phyloP scores from a whole-genome alignment of 2,113 vertebrate genomes.

The Dendrocopos noguchii region DNA sequence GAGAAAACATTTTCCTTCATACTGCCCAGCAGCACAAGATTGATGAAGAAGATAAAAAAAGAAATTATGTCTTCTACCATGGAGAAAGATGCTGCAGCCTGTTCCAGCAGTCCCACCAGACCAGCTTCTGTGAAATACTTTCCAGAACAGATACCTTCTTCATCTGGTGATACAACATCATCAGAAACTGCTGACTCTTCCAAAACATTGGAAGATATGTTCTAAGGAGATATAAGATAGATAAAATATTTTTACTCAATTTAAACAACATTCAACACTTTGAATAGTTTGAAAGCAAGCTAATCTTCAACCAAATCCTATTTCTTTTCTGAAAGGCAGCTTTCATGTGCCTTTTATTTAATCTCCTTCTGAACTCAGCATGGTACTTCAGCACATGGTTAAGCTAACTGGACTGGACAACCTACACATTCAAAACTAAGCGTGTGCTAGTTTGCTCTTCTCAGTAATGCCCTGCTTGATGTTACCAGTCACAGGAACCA shows the following conservation, averaged over 20 bases:
- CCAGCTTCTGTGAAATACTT: conserved; percentile 98
- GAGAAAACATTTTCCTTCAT: not conserved
- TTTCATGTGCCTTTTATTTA: not conserved
- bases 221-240: conserved; percentile 72
- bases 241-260: not conserved
- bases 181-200: conserved; percentile 98
- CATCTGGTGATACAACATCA: conserved; percentile 96
- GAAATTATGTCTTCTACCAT: conserved; percentile 83
- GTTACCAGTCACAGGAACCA: not conserved
- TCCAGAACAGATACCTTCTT: conserved; percentile 98
- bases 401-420: not conserved
- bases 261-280: not conserved
- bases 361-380: not conserved
- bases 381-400: not conserved
- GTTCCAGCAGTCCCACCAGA: conserved; percentile 95
- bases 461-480: not conserved
- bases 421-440: not conserved
- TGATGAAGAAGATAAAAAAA: not conserved
- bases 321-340: not conserved
- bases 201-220: conserved; percentile 97
- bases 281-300: not conserved
- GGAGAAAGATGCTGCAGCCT: conserved; percentile 95
- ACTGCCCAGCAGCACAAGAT: not conserved
- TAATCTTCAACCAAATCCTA: not conserved
- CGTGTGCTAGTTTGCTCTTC: not conserved